A percentile compares a stretch with the other conserved stretches of the same genome.
These are phyloP conservation scores for Ephydatia muelleri DNA, from an alignment of 37 sponge, comb jelly and placozoan genomes.

Conservation along the genomic window DNA sequence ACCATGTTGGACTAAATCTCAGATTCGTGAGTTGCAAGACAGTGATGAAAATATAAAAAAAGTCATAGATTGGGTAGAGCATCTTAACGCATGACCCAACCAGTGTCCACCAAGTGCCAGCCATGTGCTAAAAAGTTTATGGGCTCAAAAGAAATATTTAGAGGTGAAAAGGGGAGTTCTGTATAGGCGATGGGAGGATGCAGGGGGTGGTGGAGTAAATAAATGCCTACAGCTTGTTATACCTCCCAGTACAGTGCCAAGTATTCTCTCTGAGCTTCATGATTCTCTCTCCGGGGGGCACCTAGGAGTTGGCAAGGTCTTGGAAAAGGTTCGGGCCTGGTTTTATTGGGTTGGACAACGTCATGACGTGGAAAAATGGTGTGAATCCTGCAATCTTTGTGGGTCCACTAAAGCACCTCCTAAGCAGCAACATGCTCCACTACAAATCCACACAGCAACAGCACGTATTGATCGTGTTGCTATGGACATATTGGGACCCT, in stretches of 20 bases:
- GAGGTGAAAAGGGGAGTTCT: constrained; percentile 4
- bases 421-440: not conserved
- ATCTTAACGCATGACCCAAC: not conserved
- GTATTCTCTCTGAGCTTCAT: constrained; percentile 6
- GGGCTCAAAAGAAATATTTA: constrained; percentile 13
- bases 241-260: not conserved
- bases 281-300: constrained; percentile 5
- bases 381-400: constrained; percentile 13
- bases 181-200: not conserved
- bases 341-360: constrained; percentile 23
- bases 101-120: constrained; percentile 27
- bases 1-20: too few relatives aligned
- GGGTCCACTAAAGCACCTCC: not conserved
- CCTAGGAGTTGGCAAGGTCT: constrained; percentile 14
- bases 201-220: not conserved
- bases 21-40: too few relatives aligned
- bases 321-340: constrained; percentile 4
- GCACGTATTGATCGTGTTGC: constrained; percentile 10
- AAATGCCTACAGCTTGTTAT: constrained; percentile 10
- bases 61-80: too few relatives aligned
- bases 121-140: not conserved
- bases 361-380: constrained; percentile 4
- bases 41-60: too few relatives aligned
- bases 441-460: not conserved
- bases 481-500: constrained; percentile 27